Evolutionary conservation across 1,140 invertebrate genomes (phyloP).

Genomic region (Muscidifurax raptorellus): DNA sequence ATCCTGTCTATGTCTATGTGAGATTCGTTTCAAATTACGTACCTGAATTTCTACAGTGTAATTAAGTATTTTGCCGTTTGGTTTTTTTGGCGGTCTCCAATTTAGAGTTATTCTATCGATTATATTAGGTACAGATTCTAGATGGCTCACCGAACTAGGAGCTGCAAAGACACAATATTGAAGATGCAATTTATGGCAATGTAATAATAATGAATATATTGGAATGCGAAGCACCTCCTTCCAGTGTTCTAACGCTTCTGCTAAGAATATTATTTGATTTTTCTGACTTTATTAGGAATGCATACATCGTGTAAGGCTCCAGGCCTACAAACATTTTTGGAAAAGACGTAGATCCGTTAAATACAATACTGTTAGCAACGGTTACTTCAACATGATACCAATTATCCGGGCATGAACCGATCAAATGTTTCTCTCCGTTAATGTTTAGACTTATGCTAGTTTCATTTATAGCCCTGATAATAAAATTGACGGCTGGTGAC

Average conservation of each 20-base stretch:
- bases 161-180: conserved; percentile 21
- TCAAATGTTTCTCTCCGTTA: conserved; percentile 19
- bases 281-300: conserved; percentile 9
- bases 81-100: conserved; percentile 23
- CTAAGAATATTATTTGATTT: conserved; percentile 20
- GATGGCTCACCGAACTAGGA: conserved; percentile 23
- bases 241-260: conserved; percentile 14
- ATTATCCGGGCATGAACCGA: conserved; percentile 42
- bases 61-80: conserved; percentile 43
- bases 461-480: conserved; percentile 1
- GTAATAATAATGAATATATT: neutral
- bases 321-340: conserved; percentile 25
- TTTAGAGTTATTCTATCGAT: neutral
- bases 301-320: conserved; percentile 15
- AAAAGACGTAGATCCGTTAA: conserved; percentile 1
- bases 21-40: neutral
- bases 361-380: neutral
- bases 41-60: conserved; percentile 47
- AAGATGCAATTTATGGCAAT: too few relatives aligned
- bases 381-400: conserved; percentile 46
- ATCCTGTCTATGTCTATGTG: neutral
- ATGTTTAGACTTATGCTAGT: conserved; percentile 29
- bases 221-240: conserved; percentile 35
- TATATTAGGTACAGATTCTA: neutral
- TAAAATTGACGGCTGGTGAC: conserved; percentile 22